These are phyloP conservation scores for Gobiocypris rarus DNA, from an alignment of 2,113 vertebrate genomes.

Conservation along the genomic window DNA sequence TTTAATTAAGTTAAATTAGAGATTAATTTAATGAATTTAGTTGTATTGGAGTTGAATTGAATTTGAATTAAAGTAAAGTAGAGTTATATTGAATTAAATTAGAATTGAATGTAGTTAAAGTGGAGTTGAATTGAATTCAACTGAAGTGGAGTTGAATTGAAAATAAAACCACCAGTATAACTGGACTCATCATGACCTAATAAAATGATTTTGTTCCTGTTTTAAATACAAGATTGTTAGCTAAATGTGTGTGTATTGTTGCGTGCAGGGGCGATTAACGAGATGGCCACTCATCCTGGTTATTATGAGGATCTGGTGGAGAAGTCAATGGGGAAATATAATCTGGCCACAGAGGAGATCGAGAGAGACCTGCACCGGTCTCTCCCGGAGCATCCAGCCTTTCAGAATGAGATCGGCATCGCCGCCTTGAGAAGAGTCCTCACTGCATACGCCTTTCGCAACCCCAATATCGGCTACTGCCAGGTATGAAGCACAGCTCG, in stretches of 20 bases:
- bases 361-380: constrained; percentile 97
- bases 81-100: no score
- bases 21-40: no score
- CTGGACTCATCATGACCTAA: not conserved
- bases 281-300: constrained; percentile 95
- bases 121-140: no score
- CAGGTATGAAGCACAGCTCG: constrained; percentile 78
- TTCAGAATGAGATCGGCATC: constrained; percentile 99
- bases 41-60: no score
- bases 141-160: no score
- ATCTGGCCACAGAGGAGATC: constrained; percentile 97
- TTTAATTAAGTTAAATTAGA: no score
- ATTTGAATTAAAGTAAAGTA: no score
- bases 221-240: no score
- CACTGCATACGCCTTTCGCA: constrained; percentile 96
- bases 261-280: constrained; percentile 89
- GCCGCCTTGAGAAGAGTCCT: constrained; percentile 93
- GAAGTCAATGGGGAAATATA: constrained; percentile 96
- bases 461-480: constrained; percentile 98
- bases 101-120: no score
- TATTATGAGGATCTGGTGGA: constrained; percentile 98
- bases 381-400: constrained; percentile 95
- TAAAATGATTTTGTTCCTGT: not conserved
- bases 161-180: not conserved
- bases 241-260: not conserved